Percentiles rank a stretch among this genome's conserved stretches.
phyloP scores from a whole-genome alignment of 2,888 invertebrate species.

The Folsomia candida region DNA sequence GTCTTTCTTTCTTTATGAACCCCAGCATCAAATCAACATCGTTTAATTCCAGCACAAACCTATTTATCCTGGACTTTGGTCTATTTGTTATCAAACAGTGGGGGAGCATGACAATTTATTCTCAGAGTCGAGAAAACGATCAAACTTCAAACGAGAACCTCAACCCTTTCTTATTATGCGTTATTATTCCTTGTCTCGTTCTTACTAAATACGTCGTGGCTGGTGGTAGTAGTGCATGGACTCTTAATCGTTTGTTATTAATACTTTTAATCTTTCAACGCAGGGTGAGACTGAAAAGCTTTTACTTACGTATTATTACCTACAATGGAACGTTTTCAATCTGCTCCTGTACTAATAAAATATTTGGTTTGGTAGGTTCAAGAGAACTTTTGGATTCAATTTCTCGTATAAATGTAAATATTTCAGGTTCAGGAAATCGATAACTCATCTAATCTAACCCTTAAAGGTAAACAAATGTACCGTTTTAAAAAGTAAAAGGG shows the following conservation, averaged over 20 bases:
- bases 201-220: background rate
- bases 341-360: background rate
- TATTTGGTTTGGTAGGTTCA: background rate
- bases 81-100: constrained; percentile 38
- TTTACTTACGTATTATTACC: no score
- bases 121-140: constrained; percentile 17
- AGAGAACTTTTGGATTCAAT: background rate
- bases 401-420: background rate
- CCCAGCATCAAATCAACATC: constrained; percentile 15
- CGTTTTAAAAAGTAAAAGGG: background rate
- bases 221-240: background rate
- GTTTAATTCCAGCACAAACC: constrained; percentile 20
- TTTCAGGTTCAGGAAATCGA: background rate
- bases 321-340: background rate
- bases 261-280: constrained; percentile 4
- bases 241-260: constrained; percentile 4
- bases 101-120: constrained; percentile 39
- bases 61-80: constrained; percentile 26
- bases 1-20: constrained; percentile 1
- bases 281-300: background rate
- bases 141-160: background rate
- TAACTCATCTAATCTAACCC: background rate
- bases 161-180: background rate
- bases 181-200: no score
- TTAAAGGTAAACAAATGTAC: background rate